phyloP scores from a whole-genome alignment of 2,797 vertebrate genomes.

The Phrynocephalus guinanensis region DNA sequence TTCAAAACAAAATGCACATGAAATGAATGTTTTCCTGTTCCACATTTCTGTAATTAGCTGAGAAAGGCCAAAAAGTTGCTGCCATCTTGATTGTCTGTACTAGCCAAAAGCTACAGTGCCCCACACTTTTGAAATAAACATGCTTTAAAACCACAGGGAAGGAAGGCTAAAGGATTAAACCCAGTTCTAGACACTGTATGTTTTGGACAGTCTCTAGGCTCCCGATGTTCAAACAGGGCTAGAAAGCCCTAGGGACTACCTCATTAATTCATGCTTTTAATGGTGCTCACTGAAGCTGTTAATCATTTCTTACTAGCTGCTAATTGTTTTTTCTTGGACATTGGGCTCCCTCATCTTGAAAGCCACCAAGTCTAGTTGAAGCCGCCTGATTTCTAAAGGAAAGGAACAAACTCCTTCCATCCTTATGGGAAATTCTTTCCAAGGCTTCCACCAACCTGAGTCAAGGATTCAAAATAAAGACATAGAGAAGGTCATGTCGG shows the following conservation, averaged over 20 bases:
- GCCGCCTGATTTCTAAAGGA: conserved; percentile 23
- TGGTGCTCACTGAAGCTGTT: conserved; percentile 64
- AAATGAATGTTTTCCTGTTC: neutral
- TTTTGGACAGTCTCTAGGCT: conserved; percentile 31
- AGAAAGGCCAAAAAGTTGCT: neutral
- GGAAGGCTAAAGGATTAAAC: conserved; percentile 31
- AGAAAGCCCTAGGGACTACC: conserved; percentile 50
- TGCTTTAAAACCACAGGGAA: conserved; percentile 15
- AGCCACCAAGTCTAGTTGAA: conserved; percentile 15
- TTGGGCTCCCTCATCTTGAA: conserved; percentile 37
- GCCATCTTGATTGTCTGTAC: no score
- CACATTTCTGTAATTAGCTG: neutral
- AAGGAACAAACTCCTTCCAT: conserved; percentile 27
- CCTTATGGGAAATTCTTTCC: neutral
- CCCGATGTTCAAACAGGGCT: conserved; percentile 57
- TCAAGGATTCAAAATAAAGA: neutral
- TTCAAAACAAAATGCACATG: neutral
- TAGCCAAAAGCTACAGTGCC: conserved; percentile 43
- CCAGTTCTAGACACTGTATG: conserved; percentile 37
- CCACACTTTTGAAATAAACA: conserved; percentile 53
- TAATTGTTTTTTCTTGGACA: conserved; percentile 69
- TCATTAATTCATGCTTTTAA: conserved; percentile 72
- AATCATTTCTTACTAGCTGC: conserved; percentile 73
- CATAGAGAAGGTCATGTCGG: neutral
- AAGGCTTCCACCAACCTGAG: neutral